phyloP scores from a whole-genome alignment of 1,140 invertebrate genomes.

The Solenopsis invicta region DNA sequence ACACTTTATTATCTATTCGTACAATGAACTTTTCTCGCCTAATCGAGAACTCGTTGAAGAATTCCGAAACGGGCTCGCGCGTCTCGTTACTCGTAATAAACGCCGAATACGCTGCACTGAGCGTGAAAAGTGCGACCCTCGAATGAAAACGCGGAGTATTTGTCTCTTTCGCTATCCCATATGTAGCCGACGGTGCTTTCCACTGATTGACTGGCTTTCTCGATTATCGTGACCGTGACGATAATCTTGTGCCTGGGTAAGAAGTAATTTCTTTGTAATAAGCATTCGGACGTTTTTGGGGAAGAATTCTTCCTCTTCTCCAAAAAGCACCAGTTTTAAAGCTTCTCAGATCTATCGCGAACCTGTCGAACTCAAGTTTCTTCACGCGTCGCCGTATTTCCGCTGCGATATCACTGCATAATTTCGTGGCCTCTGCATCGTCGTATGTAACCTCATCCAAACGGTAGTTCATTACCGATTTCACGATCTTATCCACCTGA shows the following conservation, averaged over 20 bases:
- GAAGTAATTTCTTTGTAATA: neutral
- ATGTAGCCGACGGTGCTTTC: slow-evolving; percentile 79
- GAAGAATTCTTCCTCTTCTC: neutral
- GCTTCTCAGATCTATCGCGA: neutral
- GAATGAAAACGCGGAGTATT: slow-evolving; percentile 79
- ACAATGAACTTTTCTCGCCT: neutral
- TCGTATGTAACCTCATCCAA: slow-evolving; percentile 86
- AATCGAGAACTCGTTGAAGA: neutral
- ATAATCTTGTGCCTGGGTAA: slow-evolving; percentile 82
- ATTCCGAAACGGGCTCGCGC: neutral
- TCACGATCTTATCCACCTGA: slow-evolving; percentile 85
- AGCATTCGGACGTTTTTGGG: neutral
- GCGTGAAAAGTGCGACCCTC: slow-evolving; percentile 81
- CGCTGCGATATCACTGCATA: slow-evolving; percentile 83
- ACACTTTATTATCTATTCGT: neutral
- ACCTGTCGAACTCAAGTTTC: slow-evolving; percentile 87
- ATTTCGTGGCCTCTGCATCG: slow-evolving; percentile 78
- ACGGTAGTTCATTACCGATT: slow-evolving; percentile 83
- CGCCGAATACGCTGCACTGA: slow-evolving; percentile 79
- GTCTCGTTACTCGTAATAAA: slow-evolving; percentile 79
- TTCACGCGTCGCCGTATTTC: slow-evolving; percentile 85
- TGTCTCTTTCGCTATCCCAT: slow-evolving; percentile 82
- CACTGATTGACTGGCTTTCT: slow-evolving; percentile 82
- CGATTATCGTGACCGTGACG: slow-evolving; percentile 80
- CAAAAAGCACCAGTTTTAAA: neutral